Evolutionary conservation across 2,797 vertebrate genomes (phyloP).

Genomic region (Chelon auratus): DNA sequence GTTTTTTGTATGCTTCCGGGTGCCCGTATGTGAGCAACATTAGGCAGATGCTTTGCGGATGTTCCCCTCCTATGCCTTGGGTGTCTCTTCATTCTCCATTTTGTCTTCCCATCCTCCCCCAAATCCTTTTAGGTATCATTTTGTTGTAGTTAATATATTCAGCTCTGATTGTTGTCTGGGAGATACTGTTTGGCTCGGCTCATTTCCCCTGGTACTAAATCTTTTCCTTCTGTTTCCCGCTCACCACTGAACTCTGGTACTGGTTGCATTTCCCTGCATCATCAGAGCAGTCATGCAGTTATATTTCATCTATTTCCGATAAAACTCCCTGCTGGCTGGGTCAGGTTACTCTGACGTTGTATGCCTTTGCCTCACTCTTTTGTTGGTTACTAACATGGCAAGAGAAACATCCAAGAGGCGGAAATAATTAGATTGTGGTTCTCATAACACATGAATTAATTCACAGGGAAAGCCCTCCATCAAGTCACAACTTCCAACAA

Average conservation of each 20-base stretch:
- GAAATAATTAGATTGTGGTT: conserved; percentile 45
- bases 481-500: conserved; percentile 46
- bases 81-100: conserved; percentile 2
- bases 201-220: conserved; percentile 54
- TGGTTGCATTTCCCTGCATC: conserved; percentile 46
- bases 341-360: conserved; percentile 65
- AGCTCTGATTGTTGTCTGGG: conserved; percentile 63
- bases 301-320: conserved; percentile 61
- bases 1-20: conserved; percentile 27
- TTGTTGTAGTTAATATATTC: conserved; percentile 58
- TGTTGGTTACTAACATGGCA: conserved; percentile 24
- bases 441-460: conserved; percentile 59
- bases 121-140: conserved; percentile 54
- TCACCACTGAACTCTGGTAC: conserved; percentile 32
- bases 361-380: conserved; percentile 26
- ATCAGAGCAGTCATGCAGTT: conserved; percentile 31
- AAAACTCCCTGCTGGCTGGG: conserved; percentile 40
- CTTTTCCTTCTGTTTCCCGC: conserved; percentile 26
- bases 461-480: conserved; percentile 51
- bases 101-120: conserved; percentile 19
- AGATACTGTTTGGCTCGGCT: conserved; percentile 57
- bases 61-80: conserved; percentile 3
- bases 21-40: conserved; percentile 26
- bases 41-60: conserved; percentile 15
- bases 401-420: conserved; percentile 46